Base-by-base conservation (phyloP, 2,797 vertebrate species). In the Sebastes iracundus region DNA sequence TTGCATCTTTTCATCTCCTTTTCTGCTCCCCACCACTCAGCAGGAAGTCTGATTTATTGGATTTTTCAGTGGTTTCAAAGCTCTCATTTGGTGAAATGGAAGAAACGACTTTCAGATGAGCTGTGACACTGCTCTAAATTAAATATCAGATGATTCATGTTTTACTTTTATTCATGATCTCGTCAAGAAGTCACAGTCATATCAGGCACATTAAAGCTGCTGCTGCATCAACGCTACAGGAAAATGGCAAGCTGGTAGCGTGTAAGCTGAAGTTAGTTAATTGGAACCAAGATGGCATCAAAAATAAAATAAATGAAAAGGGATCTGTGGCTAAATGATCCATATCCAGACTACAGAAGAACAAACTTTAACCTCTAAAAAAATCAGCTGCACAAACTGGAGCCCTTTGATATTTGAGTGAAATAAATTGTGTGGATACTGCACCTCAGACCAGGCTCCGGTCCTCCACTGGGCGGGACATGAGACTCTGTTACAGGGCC, bases 391-490 rank as follows among this genome's bases (percentile, higher is more conserved):
- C 9, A 65, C 1, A 27, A 46, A 9, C 16, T 53, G 2, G 49
- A 53, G 20, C 20, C 68, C 13, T 23, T 13, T 23, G 1, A 16
- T 12, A 18, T 58, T 7, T 7, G 9, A 55, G 5, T 69, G 30
- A 42, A 16, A 69, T 13, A 27, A 9, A 67, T 28, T 1, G 22
- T 27, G 38, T 20, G 22, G 23, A n/a, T 89, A 78, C 66, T 16
- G 56, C 59, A 98, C 98, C 96, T 98, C 96, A 16, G 96, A 97
- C 98, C 98, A 99, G 25, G 96, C 94, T 9, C 97, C 97, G 0
- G 96, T 96, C 63, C 97, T 98, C 98, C 98, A 99, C 0, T 95
- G 96, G 0, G 97, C 94, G 0, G 97, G 98, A 81, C 98, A 99
- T 0, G 97, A 95, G 0, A 76, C 52, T 1, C 97, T 91, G 93